Evolutionary conservation across 2,888 invertebrate species (phyloP), one percentile per base, ranked within the genome.

Genomic region (Poecilus cupreus): DNA sequence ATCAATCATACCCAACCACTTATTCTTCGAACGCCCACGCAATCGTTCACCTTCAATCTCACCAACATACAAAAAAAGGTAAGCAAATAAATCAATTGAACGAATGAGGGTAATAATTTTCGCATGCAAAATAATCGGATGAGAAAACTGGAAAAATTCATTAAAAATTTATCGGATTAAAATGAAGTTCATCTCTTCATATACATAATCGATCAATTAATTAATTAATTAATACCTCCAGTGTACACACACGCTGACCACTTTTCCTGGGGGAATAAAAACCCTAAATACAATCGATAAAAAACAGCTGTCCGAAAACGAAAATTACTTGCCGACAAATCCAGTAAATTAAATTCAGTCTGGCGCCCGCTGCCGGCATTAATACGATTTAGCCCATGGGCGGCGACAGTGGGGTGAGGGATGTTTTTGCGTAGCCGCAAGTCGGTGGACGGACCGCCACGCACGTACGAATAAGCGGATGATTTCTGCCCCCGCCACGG

Each of bases 281-380:
- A 22, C 46, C 72, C 72, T 26, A 72, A 72, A 46, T 20, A 72
- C 72, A 72, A 72, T 46, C 43, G 37, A 72, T 46, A 72, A 46
- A 72, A 72, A 72, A 72, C 72, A 24, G 72, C 43, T 46, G 46
- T 22, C 72, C 46, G 37, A 46, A 49, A 22, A 24, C 72, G 49
- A 46, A 72, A 72, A 72, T 72, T 72, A 46, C 46, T 70, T 22
- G 20, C 46, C 43, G 43, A 72, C 46, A 72, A 72, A 72, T 72
- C 72, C 72, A 72, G 46, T 72, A 72, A 72, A 72, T 72, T 72
- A 72, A 72, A 72, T 72, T 72, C 72, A 46, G 37, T 22, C 39
- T 16, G 22, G 18, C 57, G 60, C 54, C 54, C 60, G 60, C 60
- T 20, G 2, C 3, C 13, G 11, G 60, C n/a, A 22, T 60, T 60